Base-by-base conservation (phyloP, 2,797 vertebrate species). In the Notolabrus celidotus region DNA sequence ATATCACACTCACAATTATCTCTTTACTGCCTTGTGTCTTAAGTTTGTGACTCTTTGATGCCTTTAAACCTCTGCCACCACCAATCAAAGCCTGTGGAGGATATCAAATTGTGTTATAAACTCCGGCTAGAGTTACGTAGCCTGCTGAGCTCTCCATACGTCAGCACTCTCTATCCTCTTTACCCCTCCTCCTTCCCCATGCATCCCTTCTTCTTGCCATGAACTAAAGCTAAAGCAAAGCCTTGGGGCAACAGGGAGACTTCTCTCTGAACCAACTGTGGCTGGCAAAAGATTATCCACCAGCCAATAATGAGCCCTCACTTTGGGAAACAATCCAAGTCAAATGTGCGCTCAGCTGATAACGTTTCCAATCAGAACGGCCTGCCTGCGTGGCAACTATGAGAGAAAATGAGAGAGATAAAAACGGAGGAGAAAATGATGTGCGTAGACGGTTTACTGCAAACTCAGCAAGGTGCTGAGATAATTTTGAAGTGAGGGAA, bases 301-400 rank as follows among this genome's bases (percentile, higher is more conserved):
- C 54, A 31, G 67, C 71, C 74, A 70, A 79, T 88, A 84, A 88
- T 81, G 82, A 90, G 83, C 69, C 63, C 67, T 85, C 79, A 79
- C 67, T 80, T 89, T 75, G 68, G 81, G 72, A 91, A 86, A 86
- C 82, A 86, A 89, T 89, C 83, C 86, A 84, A 89, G 84, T 76
- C 76, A 90, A 92, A 93, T 88, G 89, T 93, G 91, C 57, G 64
- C 71, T 57, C 31, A 17, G 33, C 89, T 86, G 91, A 93, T 92
- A 92, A 90, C 56, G 60, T 71, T 88, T 86, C 77, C 84, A 90
- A 86, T 93, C 83, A 90, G 83, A 84, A 56, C 9, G 14, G 50
- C 49, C 38, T 47, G 78, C 74, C 65, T 60, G 68, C 60, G 17
- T 36, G 33, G 74, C 39, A 75, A 74, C 74, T 81, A 62, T 74